Evolutionary conservation across 2,797 vertebrate genomes (phyloP), one percentile per base, ranked within the genome.

Genomic region (Ceryle rudis): DNA sequence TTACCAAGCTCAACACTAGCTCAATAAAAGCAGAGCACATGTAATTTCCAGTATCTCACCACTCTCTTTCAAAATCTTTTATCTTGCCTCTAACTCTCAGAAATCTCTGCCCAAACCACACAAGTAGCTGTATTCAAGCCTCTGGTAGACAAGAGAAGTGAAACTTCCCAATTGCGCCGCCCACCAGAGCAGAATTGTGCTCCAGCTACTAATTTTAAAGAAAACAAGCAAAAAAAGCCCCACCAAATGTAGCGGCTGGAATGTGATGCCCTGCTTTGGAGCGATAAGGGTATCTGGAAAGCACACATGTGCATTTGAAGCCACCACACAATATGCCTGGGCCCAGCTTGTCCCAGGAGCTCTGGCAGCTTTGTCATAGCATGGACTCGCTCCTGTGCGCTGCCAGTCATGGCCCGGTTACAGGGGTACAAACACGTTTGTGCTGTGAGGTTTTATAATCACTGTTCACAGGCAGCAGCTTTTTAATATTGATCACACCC

Each of bases 381-480:
- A 52, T 0, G 1, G 65, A 25, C 80, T 41, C 7, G 10, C 64
- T 67, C 18, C 51, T 9, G 2, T 2, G 31, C 39, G 14, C 44
- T 37, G 20, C 47, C 57, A 37, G 39, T 13, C 62, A 13, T 0
- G 8, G 49, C 51, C 29, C 42, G 41, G 42, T 31, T 31, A 26
- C 1, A 11, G n/a, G 14, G 4, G 6, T 25, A n/a, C 57, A 55
- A 44, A 61, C 22, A 19, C 0, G 2, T 10, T 62, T 1, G 0
- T 28, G 31, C 52, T 13, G 6, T 4, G 15, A 74, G 19, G 66
- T 49, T 82, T 51, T 58, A 66, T 11, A 42, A 35, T 52, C 47
- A 25, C 31, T 28, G 69, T 8, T 54, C 62, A 35, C 0, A 1
- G 65, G 29, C 49, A 75, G 25, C 14, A 44, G 33, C 39, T 55